Conservation (phyloP, 2,888 invertebrate genomes). For the Philereme transversata region DNA sequence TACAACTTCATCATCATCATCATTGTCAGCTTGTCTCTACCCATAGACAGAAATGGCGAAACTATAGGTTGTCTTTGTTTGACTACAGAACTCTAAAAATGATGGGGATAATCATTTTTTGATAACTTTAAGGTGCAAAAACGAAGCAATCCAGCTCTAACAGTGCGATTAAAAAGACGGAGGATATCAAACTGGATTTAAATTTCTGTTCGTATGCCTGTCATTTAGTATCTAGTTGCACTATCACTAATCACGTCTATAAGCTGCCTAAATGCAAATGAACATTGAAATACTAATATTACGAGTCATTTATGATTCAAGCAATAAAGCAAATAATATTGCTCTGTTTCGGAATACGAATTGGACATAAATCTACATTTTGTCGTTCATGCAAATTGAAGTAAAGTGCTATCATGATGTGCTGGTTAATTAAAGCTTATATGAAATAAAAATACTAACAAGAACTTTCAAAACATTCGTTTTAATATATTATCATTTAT, state of each 20-base stretch:
- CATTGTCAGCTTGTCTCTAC: too few relatives aligned
- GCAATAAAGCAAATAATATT: slow-evolving; percentile 28
- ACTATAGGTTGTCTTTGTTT: too few relatives aligned
- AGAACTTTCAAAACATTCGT: too few relatives aligned
- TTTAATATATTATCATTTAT: too few relatives aligned
- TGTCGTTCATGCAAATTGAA: slow-evolving; percentile 14
- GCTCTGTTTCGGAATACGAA: slow-evolving; percentile 24
- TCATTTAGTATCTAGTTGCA: neutral
- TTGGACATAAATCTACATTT: slow-evolving; percentile 25
- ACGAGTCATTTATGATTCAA: slow-evolving; percentile 22
- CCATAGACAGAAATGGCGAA: too few relatives aligned
- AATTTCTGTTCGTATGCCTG: neutral
- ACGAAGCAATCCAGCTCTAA: neutral
- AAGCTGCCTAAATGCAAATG: slow-evolving; percentile 43
- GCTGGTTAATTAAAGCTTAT: too few relatives aligned
- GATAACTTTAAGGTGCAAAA: too few relatives aligned
- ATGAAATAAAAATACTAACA: too few relatives aligned
- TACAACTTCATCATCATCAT: too few relatives aligned
- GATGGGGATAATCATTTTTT: too few relatives aligned
- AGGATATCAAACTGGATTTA: too few relatives aligned
- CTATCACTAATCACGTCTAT: neutral
- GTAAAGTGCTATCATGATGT: neutral
- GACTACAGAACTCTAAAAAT: too few relatives aligned
- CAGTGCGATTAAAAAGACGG: neutral
- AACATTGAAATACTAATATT: slow-evolving; percentile 25